Evolutionary conservation across 2,113 vertebrate genomes (phyloP).

Genomic region (Rousettus leschenaultii): DNA sequence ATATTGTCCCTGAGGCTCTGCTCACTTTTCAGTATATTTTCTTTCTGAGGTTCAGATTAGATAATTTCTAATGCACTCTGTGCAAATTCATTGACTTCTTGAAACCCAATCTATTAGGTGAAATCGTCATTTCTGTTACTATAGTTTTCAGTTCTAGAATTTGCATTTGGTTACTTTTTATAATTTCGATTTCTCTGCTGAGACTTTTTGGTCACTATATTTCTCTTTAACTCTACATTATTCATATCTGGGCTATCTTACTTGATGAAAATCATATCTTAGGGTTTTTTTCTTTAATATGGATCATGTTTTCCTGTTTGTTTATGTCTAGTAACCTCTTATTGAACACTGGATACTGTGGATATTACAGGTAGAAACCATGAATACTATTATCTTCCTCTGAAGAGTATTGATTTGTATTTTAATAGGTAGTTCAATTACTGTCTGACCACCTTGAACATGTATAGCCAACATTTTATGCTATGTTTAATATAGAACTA

Average conservation of each 20-base stretch:
- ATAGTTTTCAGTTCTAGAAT: not conserved
- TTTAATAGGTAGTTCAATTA: not conserved
- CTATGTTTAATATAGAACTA: not conserved
- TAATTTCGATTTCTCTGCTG: not conserved
- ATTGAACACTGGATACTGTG: not conserved
- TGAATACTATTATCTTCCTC: not conserved
- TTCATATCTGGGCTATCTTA: not conserved
- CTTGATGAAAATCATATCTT: not conserved
- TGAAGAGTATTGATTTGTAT: not conserved
- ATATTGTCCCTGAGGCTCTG: not conserved
- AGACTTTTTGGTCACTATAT: not conserved
- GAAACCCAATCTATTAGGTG: not conserved
- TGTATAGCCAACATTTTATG: not conserved
- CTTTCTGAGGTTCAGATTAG: not conserved
- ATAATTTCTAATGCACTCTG: not conserved
- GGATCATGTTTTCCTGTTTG: not conserved
- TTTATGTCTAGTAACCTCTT: not conserved
- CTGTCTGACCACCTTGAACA: not conserved
- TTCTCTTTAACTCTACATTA: not conserved
- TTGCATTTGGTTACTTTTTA: not conserved
- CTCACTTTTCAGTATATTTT: not conserved
- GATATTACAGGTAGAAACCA: not conserved
- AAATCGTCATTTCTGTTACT: not conserved
- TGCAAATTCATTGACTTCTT: not conserved
- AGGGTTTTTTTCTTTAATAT: not conserved